phyloP scores from a whole-genome alignment of 2,797 vertebrate genomes.

The Neosilurus hyrtlii region DNA sequence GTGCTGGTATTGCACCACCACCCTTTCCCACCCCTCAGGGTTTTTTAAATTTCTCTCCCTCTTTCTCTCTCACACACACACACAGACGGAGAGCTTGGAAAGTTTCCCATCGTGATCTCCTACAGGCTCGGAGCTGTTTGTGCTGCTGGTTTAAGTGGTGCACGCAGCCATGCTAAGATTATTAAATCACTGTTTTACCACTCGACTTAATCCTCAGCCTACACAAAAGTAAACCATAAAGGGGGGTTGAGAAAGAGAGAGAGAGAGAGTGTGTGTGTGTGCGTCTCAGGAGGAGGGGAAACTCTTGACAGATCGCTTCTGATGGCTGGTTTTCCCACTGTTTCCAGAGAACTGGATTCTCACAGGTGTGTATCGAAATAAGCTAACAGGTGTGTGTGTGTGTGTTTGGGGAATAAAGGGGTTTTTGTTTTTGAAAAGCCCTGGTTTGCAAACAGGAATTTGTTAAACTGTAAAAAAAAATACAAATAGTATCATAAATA shows the following conservation, averaged over 20 bases:
- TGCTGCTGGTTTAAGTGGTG: slow-evolving; percentile 73
- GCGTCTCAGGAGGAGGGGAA: slow-evolving; percentile 50
- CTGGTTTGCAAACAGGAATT: not conserved
- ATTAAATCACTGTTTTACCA: slow-evolving; percentile 84
- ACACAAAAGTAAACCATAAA: slow-evolving; percentile 71
- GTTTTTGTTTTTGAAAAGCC: too few relatives aligned
- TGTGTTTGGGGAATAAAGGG: not conserved
- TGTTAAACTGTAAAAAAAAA: not conserved
- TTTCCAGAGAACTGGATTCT: slow-evolving; percentile 65
- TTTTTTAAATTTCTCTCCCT: not conserved
- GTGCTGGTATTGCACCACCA: slow-evolving; percentile 29
- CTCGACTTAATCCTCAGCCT: slow-evolving; percentile 76
- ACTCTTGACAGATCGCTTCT: slow-evolving; percentile 77
- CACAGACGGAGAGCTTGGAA: slow-evolving; percentile 23
- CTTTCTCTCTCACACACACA: not conserved
- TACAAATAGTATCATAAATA: too few relatives aligned
- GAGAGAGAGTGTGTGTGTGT: slow-evolving; percentile 50
- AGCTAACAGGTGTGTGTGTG: not conserved
- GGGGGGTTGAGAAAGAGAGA: slow-evolving; percentile 59
- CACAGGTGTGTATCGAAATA: not conserved
- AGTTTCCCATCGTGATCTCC: slow-evolving; percentile 52
- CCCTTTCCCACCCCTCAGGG: not conserved
- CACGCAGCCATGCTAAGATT: slow-evolving; percentile 78
- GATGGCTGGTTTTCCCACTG: slow-evolving; percentile 77
- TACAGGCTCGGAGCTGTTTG: slow-evolving; percentile 62